Evolutionary conservation across 2,113 vertebrate species (phyloP).

Genomic region (Notiomystis cincta): DNA sequence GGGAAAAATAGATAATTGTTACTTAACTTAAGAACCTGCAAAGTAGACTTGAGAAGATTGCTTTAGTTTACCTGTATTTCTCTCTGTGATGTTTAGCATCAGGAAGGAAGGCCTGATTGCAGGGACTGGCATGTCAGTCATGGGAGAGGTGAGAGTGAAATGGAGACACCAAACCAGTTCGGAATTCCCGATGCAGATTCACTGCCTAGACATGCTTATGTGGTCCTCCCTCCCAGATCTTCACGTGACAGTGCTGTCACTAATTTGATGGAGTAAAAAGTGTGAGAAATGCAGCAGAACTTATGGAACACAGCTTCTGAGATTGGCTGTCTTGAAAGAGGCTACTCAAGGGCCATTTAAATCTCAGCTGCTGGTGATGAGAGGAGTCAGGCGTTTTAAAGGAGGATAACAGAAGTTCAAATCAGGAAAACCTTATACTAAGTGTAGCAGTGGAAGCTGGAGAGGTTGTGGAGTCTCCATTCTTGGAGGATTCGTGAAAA

Average conservation of each 20-base stretch:
- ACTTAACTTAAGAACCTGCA: neutral
- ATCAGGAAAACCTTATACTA: neutral
- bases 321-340: neutral
- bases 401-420: neutral
- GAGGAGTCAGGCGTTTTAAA: neutral
- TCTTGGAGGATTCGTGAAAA: neutral
- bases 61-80: neutral
- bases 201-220: neutral
- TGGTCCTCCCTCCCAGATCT: neutral
- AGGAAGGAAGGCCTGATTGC: neutral
- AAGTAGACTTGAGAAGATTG: neutral
- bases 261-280: neutral
- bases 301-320: rapidly evolving
- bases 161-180: neutral
- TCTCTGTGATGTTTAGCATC: neutral
- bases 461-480: neutral
- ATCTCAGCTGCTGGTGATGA: neutral
- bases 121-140: neutral
- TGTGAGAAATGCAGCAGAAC: neutral
- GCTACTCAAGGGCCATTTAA: neutral
- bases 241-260: neutral
- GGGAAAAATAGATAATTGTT: neutral
- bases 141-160: neutral
- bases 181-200: neutral
- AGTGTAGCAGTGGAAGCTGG: neutral